Conservation (phyloP, 2,888 invertebrate species). For the Tetranychus truncatus region DNA sequence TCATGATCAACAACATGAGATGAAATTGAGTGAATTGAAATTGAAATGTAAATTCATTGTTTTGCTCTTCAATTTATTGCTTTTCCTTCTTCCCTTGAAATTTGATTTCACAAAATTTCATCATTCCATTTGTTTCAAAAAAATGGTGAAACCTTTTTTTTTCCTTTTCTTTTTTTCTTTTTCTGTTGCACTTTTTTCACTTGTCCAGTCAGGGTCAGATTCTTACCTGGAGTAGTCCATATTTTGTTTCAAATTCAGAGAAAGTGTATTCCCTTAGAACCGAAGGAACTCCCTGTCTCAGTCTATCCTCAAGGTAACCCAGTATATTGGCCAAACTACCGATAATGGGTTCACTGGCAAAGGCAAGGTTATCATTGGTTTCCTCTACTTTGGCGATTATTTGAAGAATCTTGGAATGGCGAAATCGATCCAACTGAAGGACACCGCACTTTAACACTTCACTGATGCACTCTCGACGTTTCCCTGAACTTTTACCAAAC, state of each 20-base stretch:
- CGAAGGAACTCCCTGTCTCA: conserved; percentile 33
- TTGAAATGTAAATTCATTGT: too few species aligned
- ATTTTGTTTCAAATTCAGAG: conserved; percentile 83
- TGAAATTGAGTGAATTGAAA: too few species aligned
- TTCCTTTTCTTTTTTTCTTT: not conserved
- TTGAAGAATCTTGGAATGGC: conserved; percentile 80
- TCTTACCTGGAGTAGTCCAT: conserved; percentile 75
- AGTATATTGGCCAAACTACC: conserved; percentile 42
- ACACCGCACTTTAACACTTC: conserved; percentile 66
- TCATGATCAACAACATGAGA: too few species aligned
- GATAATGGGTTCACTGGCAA: conserved; percentile 41
- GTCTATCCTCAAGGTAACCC: conserved; percentile 11
- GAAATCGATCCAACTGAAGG: conserved; percentile 65
- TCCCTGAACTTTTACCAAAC: conserved; percentile 50
- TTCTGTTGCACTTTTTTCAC: not conserved
- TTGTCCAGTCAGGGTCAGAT: not conserved
- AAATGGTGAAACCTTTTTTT: not conserved
- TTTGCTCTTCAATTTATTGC: too few species aligned
- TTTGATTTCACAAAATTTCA: conserved; percentile 6
- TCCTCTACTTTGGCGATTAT: conserved; percentile 91
- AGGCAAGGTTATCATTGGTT: conserved; percentile 38
- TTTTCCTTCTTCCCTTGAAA: not conserved
- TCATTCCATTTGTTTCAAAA: not conserved
- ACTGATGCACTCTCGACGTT: conserved; percentile 63
- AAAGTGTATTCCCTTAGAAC: conserved; percentile 56